These are phyloP conservation scores for Camponotus fellah DNA, from an alignment of 2,888 invertebrate species.

Conservation along the genomic window DNA sequence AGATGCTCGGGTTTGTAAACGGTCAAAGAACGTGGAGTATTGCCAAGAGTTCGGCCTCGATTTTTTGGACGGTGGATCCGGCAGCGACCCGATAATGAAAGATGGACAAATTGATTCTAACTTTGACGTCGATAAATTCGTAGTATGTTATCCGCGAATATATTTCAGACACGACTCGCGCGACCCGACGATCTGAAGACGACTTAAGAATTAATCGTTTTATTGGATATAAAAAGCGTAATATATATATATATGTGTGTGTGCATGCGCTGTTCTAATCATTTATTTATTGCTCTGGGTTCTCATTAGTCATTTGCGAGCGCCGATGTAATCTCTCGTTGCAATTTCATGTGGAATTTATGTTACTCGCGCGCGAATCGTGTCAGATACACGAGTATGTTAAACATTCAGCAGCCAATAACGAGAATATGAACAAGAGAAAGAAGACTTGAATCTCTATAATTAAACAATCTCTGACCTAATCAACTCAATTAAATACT, in stretches of 20 bases:
- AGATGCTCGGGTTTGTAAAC: slow-evolving; percentile 2
- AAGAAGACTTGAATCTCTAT: slow-evolving; percentile 54
- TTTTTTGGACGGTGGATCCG: background rate
- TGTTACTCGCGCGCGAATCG: slow-evolving; percentile 56
- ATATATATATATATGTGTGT: slow-evolving; percentile 55
- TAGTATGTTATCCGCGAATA: background rate
- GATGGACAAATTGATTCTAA: slow-evolving; percentile 4
- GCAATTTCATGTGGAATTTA: slow-evolving; percentile 69
- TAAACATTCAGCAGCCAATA: slow-evolving; percentile 45
- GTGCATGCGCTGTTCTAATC: slow-evolving; percentile 43
- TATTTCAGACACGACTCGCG: background rate
- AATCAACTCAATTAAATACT: background rate
- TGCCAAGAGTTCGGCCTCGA: background rate
- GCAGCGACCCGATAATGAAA: background rate
- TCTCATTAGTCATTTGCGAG: slow-evolving; percentile 62
- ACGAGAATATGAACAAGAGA: slow-evolving; percentile 47
- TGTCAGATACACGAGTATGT: slow-evolving; percentile 52
- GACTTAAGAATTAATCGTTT: background rate
- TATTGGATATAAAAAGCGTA: slow-evolving; percentile 10
- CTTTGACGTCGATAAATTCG: background rate
- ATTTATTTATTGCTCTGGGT: slow-evolving; percentile 63
- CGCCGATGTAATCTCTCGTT: slow-evolving; percentile 56
- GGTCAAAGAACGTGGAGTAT: slow-evolving; percentile 2
- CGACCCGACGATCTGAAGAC: background rate
- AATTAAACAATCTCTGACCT: slow-evolving; percentile 38